phyloP scores from a whole-genome alignment of 2,888 invertebrate genomes.

The Scaptodrosophila latifasciaeformis region DNA sequence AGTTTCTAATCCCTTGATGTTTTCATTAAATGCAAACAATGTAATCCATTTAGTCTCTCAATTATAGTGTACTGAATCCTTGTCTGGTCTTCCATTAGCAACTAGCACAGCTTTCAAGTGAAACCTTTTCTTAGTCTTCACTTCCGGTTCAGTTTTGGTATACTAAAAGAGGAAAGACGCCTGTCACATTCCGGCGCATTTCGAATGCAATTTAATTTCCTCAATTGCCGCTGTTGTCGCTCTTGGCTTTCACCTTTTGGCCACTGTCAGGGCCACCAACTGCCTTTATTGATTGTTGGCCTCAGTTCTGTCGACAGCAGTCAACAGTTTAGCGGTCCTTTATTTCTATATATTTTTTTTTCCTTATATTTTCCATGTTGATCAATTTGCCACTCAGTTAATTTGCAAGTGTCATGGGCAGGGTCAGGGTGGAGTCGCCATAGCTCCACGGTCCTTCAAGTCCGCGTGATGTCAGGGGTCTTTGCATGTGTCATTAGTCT shows the following conservation, averaged over 20 bases:
- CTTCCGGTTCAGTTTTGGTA: too few relatives aligned
- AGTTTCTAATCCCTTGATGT: too few relatives aligned
- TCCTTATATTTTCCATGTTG: constrained; percentile 2
- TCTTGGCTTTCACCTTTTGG: constrained; percentile 12
- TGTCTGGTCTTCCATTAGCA: too few relatives aligned
- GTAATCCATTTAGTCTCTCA: too few relatives aligned
- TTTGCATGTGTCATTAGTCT: constrained; percentile 1
- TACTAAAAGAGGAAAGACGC: too few relatives aligned
- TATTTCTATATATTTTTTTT: not conserved
- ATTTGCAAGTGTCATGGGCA: constrained; percentile 36
- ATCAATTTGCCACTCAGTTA: constrained; percentile 35
- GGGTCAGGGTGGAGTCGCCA: constrained; percentile 3
- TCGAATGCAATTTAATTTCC: constrained; percentile 60
- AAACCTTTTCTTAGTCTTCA: too few relatives aligned
- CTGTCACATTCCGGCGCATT: too few relatives aligned
- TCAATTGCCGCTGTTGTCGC: constrained; percentile 13
- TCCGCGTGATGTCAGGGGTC: too few relatives aligned
- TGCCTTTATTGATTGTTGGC: constrained; percentile 35
- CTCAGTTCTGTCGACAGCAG: constrained; percentile 38
- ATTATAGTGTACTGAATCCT: too few relatives aligned
- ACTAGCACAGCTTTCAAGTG: too few relatives aligned
- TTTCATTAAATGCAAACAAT: too few relatives aligned
- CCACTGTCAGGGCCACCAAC: not conserved
- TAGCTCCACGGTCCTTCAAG: too few relatives aligned
- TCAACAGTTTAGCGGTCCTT: constrained; percentile 10